Evolutionary conservation across 53 echinoderm and acorn worm species (phyloP).

Genomic region (Hippasteria phrygiana): DNA sequence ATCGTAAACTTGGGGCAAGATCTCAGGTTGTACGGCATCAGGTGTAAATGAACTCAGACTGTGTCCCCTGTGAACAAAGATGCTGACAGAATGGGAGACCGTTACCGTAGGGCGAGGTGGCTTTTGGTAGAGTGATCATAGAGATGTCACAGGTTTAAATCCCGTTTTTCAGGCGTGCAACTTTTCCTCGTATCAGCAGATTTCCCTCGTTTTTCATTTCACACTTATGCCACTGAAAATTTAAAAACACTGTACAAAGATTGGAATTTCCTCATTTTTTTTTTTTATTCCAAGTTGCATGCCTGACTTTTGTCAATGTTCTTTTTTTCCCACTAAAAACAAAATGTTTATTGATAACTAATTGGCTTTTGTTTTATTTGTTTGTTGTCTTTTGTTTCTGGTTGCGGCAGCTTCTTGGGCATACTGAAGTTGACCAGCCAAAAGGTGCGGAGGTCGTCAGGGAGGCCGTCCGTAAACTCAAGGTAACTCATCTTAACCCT

Average conservation of each 20-base stretch:
- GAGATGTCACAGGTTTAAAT: too few relatives aligned
- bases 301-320: neutral
- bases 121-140: too few relatives aligned
- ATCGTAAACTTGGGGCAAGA: too few relatives aligned
- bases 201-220: too few relatives aligned
- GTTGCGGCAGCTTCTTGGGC: slow-evolving; percentile 82
- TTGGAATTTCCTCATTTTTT: too few relatives aligned
- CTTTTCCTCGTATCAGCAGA: too few relatives aligned
- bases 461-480: slow-evolving; percentile 95
- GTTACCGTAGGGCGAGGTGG: too few relatives aligned
- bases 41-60: neutral
- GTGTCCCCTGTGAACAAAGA: neutral
- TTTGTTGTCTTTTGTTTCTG: neutral
- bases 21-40: too few relatives aligned
- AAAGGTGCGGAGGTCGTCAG: slow-evolving; percentile 95
- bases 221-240: too few relatives aligned
- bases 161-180: too few relatives aligned
- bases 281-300: too few relatives aligned
- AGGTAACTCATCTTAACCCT: slow-evolving; percentile 77
- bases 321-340: neutral
- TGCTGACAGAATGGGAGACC: neutral
- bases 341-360: neutral
- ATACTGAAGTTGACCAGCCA: slow-evolving; percentile 73
- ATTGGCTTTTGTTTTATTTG: neutral
- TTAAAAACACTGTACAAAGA: too few relatives aligned